Conservation (phyloP, 2,888 invertebrate species). For the Eueremaeus valkanovi region DNA sequence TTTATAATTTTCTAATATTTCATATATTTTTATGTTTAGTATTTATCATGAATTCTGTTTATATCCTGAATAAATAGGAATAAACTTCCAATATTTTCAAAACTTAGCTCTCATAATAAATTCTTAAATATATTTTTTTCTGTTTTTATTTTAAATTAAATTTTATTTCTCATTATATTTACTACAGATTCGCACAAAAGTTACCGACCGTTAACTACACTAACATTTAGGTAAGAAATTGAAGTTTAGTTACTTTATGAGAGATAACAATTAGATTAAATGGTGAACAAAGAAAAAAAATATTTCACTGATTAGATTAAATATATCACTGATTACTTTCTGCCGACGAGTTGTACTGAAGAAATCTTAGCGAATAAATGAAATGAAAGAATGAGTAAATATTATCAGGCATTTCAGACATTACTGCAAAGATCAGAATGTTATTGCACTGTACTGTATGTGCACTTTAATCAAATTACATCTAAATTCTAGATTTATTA, state of each 20-base stretch:
- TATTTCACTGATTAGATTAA: not conserved
- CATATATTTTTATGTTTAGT: too few relatives aligned
- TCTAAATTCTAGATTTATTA: too few relatives aligned
- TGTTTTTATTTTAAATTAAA: not conserved
- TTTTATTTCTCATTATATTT: not conserved
- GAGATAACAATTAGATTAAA: not conserved
- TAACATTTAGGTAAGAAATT: conserved; percentile 72
- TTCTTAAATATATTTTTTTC: not conserved
- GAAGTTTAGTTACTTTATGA: not conserved
- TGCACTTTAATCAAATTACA: too few relatives aligned
- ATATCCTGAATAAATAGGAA: too few relatives aligned
- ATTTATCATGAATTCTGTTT: too few relatives aligned
- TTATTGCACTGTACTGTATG: too few relatives aligned
- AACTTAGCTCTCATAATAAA: too few relatives aligned
- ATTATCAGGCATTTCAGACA: too few relatives aligned
- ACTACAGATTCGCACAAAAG: conserved; percentile 64
- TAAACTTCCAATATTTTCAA: too few relatives aligned
- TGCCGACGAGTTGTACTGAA: not conserved
- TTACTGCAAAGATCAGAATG: too few relatives aligned
- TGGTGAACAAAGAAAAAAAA: not conserved
- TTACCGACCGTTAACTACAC: conserved; percentile 74
- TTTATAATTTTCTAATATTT: too few relatives aligned
- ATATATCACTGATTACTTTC: not conserved
- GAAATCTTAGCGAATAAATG: not conserved
- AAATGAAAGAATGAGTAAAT: too few relatives aligned